Percentiles rank a stretch among this genome's conserved stretches.
Conservation (phyloP, 2,113 vertebrate genomes). For the Laticauda colubrina region DNA sequence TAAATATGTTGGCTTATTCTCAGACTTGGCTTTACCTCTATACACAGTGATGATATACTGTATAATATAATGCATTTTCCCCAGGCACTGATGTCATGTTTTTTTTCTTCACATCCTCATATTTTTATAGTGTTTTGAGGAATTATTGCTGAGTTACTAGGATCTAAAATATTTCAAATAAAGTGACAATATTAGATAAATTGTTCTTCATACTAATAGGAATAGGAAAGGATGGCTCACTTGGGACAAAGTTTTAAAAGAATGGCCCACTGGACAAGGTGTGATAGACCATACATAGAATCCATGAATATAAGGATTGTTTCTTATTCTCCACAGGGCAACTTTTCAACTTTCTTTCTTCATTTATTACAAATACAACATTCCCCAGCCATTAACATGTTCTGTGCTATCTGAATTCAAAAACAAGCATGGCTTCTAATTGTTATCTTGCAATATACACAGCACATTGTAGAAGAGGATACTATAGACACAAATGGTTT, state of each 20-base stretch:
- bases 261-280: not conserved
- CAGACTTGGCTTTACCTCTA: conserved; percentile 1
- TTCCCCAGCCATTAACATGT: not conserved
- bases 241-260: not conserved
- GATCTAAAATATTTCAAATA: conserved; percentile 2
- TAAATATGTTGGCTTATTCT: not conserved
- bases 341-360: not conserved
- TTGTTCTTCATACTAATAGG: not conserved
- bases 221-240: not conserved
- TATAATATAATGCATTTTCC: not conserved
- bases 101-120: conserved; percentile 4
- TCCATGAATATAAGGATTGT: not conserved
- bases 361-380: not conserved
- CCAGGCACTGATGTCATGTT: conserved; percentile 1
- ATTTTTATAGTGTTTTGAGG: not conserved
- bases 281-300: fast-evolving
- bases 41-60: conserved; percentile 17
- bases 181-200: conserved; percentile 5
- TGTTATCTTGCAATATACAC: not conserved
- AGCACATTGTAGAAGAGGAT: not conserved
- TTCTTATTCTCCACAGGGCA: conserved; percentile 8
- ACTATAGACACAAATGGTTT: not conserved
- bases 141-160: not conserved
- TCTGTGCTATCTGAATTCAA: not conserved
- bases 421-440: not conserved